Conservation (phyloP, 2,888 invertebrate species). For the Isotomurus palustris region DNA sequence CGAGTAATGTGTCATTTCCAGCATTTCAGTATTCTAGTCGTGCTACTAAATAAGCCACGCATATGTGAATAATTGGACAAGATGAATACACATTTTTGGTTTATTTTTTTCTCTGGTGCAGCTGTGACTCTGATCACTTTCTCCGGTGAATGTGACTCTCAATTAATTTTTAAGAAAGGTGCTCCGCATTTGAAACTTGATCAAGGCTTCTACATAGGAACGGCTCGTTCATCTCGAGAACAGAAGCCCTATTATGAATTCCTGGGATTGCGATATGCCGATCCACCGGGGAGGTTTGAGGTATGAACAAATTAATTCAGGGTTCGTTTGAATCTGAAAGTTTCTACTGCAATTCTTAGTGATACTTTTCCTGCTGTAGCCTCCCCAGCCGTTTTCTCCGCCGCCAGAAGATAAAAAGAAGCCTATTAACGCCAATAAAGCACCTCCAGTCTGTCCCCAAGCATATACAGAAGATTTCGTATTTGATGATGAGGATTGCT, state of each 20-base stretch:
- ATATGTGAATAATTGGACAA: no score
- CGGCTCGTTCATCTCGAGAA: slow-evolving; percentile 9
- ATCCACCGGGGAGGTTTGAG: slow-evolving; percentile 28
- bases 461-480: no score
- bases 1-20: no score
- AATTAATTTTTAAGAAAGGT: slow-evolving; percentile 9
- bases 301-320: slow-evolving; percentile 9
- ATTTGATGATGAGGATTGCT: slow-evolving; percentile 30
- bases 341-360: no score
- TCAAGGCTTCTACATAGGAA: slow-evolving; percentile 25
- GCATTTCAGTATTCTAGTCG: no score
- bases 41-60: no score
- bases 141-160: no score
- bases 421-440: not conserved
- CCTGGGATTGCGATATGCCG: slow-evolving; percentile 30
- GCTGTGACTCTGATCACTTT: no score
- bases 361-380: not conserved
- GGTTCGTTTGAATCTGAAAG: no score
- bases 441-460: slow-evolving; percentile 28
- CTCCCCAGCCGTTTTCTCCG: not conserved
- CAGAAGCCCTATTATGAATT: slow-evolving; percentile 25
- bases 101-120: no score
- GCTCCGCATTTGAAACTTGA: slow-evolving; percentile 25
- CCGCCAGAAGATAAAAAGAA: no score
- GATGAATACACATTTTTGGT: no score